Evolutionary conservation across 2,113 vertebrate species (phyloP).

Genomic region (Colaptes auratus): DNA sequence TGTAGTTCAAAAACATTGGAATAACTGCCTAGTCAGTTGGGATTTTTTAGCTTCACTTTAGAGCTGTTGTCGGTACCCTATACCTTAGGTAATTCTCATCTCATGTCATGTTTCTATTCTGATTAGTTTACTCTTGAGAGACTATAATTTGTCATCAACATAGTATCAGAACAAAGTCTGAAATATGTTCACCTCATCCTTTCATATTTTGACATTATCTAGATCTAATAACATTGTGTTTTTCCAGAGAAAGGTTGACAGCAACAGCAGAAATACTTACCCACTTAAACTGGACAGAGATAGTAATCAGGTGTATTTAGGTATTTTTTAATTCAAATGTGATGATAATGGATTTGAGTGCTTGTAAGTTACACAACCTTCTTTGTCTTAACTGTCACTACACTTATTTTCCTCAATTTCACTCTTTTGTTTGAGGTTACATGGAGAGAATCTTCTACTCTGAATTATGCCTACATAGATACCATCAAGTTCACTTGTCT

Average conservation of each 20-base stretch:
- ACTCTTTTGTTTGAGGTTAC: background rate
- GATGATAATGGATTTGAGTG: background rate
- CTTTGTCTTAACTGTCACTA: background rate
- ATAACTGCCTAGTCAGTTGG: background rate
- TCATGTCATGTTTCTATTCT: background rate
- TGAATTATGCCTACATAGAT: background rate
- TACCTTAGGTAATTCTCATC: background rate
- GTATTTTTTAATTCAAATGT: background rate
- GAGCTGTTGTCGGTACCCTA: background rate
- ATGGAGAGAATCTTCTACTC: background rate
- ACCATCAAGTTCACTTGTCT: background rate
- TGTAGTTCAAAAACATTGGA: background rate
- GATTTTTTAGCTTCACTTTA: background rate
- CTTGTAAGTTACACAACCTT: background rate
- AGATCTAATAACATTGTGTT: background rate
- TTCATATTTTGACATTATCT: background rate
- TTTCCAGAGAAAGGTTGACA: background rate
- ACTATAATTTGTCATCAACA: background rate
- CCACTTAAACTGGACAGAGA: background rate
- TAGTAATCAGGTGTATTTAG: background rate
- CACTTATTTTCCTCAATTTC: background rate
- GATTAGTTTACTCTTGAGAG: background rate
- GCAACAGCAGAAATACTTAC: background rate
- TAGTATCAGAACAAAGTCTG: background rate
- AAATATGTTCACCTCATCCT: background rate